Evolutionary conservation across 2,797 vertebrate species (phyloP), one percentile per base, ranked within the genome.

Genomic region (Champsocephalus esox): DNA sequence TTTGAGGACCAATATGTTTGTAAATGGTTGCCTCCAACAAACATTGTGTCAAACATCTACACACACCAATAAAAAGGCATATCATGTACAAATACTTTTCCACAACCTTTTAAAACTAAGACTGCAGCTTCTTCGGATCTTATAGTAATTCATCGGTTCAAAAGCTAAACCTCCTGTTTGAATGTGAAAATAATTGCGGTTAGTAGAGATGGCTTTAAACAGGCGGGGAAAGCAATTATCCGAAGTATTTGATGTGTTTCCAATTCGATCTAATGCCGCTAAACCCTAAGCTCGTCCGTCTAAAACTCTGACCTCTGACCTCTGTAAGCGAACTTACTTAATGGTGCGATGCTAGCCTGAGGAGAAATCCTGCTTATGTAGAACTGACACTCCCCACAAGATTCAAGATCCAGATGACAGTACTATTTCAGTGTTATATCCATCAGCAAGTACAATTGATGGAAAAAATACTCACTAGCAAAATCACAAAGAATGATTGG

Each of bases 251-350:
- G 59, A 70, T 65, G 79, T 67, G 45, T 81, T 24, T 50, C 56
- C 45, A 41, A 50, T 81, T 75, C 73, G 59, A 34, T 77, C 52
- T 64, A 75, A 73, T 73, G 43, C 44, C 38, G 58, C 68, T 86
- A 51, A 84, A 78, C 19, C 56, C 21, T 76, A 48, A 81, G 69
- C 81, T 70, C 66, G 70, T 71, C 66, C 19, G 65, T 79, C 61
- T 84, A 56, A 73, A 73, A 58, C 61, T 34, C 50, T 13, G 32
- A 79, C 73, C 73, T 67, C 48, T 88, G 78, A 78, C 52, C 64
- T 81, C 34, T n/a, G 34, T 21, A 21, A 21, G 32, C 7, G 54
- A n/a, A 56, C 17, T 11, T 21, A 61, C 61, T 50, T 21, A 34
- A 4, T 9, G 7, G 13, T 65, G 5, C 51, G 70, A 60, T 74